Percentiles rank a stretch among this genome's conserved stretches.
These are phyloP conservation scores for Ranitomeya variabilis DNA, from an alignment of 2,113 vertebrate genomes.

Conservation along the genomic window DNA sequence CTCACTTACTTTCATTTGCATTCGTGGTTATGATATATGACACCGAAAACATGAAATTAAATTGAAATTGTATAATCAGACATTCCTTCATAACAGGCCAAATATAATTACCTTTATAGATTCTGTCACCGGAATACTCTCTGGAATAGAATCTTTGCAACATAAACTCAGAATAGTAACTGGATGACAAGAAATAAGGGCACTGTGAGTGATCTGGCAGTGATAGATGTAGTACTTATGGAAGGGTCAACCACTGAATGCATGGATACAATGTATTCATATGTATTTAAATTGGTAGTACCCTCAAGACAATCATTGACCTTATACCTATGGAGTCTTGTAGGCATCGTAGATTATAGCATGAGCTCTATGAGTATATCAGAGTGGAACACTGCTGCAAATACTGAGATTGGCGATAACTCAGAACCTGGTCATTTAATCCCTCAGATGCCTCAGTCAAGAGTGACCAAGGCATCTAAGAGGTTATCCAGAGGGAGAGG, in stretches of 20 bases:
- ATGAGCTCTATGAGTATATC: too few species aligned
- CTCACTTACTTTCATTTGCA: conserved; percentile 38
- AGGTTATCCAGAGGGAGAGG: too few species aligned
- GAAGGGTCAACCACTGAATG: not conserved
- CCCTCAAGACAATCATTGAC: not conserved
- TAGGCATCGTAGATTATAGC: too few species aligned
- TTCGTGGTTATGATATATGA: conserved; percentile 49
- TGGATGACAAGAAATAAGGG: not conserved
- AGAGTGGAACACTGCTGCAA: too few species aligned
- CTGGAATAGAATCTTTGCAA: conserved; percentile 17
- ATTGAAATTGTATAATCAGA: not conserved
- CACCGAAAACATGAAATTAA: conserved; percentile 47
- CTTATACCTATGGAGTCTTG: not conserved
- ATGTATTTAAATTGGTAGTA: not conserved
- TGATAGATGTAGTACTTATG: not conserved
- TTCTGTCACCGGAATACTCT: conserved; percentile 20
- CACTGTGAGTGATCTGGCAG: not conserved
- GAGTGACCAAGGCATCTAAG: too few species aligned
- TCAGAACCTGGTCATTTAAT: too few species aligned
- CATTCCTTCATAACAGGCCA: not conserved
- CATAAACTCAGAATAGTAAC: not conserved
- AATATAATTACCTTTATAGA: conserved; percentile 49
- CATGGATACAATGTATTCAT: not conserved
- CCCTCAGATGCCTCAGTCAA: too few species aligned
- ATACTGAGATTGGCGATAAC: too few species aligned